These are phyloP conservation scores for Euplexia lucipara DNA, from an alignment of 2,888 invertebrate genomes.

Conservation along the genomic window DNA sequence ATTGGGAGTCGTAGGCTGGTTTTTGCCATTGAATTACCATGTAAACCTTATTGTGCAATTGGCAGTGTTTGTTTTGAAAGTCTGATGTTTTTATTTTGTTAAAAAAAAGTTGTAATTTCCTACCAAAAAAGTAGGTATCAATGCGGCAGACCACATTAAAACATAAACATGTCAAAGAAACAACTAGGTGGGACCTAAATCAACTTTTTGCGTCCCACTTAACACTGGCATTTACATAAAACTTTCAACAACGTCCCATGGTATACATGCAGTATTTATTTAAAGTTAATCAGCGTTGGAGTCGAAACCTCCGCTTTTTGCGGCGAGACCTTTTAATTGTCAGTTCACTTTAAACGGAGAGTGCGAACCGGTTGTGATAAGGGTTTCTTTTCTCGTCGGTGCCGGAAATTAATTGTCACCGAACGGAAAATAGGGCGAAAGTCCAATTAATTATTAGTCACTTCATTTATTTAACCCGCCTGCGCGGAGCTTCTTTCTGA, in stretches of 20 bases:
- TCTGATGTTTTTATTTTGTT: background rate
- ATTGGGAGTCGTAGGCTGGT: too few species aligned
- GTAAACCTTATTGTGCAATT: too few species aligned
- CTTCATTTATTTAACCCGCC: conserved; percentile 90
- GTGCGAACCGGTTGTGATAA: conserved; percentile 88
- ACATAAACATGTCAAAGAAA: conserved; percentile 29
- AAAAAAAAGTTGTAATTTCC: background rate
- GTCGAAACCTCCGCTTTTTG: conserved; percentile 68
- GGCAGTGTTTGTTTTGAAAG: too few species aligned
- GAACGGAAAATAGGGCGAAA: conserved; percentile 91
- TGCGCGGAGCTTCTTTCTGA: conserved; percentile 84
- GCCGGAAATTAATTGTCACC: conserved; percentile 91
- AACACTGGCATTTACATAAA: conserved; percentile 58
- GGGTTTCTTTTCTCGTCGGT: conserved; percentile 88
- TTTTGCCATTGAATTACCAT: too few species aligned
- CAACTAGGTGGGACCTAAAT: conserved; percentile 47
- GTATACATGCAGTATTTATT: conserved; percentile 53
- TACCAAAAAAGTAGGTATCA: conserved; percentile 8
- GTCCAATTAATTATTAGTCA: conserved; percentile 91
- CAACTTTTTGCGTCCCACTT: conserved; percentile 51
- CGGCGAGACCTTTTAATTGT: conserved; percentile 79
- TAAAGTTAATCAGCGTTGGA: conserved; percentile 54
- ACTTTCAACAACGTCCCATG: conserved; percentile 52
- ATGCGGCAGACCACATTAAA: conserved; percentile 1
- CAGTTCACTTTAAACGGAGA: conserved; percentile 81